phyloP scores from a whole-genome alignment of 2,797 vertebrate genomes.

The Helostoma temminkii region DNA sequence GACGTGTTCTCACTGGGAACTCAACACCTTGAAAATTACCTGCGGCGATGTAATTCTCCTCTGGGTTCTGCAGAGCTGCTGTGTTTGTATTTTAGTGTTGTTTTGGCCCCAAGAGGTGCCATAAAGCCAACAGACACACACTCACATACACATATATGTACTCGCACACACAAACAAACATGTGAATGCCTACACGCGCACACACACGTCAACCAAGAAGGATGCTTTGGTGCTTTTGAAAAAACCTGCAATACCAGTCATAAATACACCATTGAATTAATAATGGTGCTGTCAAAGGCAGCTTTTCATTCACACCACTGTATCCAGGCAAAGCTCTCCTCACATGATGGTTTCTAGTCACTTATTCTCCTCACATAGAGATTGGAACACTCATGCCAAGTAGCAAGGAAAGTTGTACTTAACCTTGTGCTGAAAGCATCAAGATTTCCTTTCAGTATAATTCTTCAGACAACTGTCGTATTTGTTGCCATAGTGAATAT shows the following conservation, averaged over 20 bases:
- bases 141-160: background rate
- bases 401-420: background rate
- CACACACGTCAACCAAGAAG: slow-evolving; percentile 20
- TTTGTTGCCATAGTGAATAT: slow-evolving; percentile 36
- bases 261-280: slow-evolving; percentile 72
- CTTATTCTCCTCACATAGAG: slow-evolving; percentile 15
- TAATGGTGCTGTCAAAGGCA: slow-evolving; percentile 61
- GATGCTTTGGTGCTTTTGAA: slow-evolving; percentile 29
- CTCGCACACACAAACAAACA: background rate
- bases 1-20: slow-evolving; percentile 19
- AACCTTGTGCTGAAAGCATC: slow-evolving; percentile 5
- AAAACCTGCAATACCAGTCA: slow-evolving; percentile 53
- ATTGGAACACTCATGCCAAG: slow-evolving; percentile 10
- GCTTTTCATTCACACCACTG: slow-evolving; percentile 37
- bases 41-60: slow-evolving; percentile 46
- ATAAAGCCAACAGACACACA: slow-evolving; percentile 8
- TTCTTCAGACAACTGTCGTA: slow-evolving; percentile 16
- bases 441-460: slow-evolving; percentile 27
- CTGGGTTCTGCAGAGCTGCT: slow-evolving; percentile 48
- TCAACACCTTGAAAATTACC: slow-evolving; percentile 60
- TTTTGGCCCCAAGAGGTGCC: slow-evolving; percentile 59
- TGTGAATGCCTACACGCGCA: background rate
- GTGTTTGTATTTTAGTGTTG: slow-evolving; percentile 69
- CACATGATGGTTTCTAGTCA: no score
- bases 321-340: slow-evolving; percentile 39